phyloP scores from a whole-genome alignment of 1,140 invertebrate species.

The Parasteatoda tepidariorum region DNA sequence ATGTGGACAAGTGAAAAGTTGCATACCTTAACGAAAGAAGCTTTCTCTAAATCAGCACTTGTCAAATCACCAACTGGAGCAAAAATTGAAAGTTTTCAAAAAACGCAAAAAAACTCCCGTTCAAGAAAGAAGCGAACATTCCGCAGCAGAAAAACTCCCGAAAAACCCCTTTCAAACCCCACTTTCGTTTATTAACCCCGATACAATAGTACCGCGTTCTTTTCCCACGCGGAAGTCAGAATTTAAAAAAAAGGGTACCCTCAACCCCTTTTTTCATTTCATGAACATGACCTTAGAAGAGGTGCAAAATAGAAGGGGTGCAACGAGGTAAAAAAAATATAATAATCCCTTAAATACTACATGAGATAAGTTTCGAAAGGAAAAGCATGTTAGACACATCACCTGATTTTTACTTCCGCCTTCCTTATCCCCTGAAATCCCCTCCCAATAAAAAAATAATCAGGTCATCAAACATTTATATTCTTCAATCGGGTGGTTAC shows the following conservation, averaged over 20 bases:
- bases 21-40: too few relatives aligned
- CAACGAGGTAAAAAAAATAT: neutral
- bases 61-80: neutral
- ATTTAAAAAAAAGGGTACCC: neutral
- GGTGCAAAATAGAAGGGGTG: neutral
- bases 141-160: neutral
- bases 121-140: neutral
- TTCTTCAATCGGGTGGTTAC: neutral
- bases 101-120: too few relatives aligned
- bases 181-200: neutral
- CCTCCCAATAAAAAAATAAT: neutral
- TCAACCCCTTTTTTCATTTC: conserved; percentile 18
- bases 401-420: conserved; percentile 51
- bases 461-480: conserved; percentile 27
- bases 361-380: neutral
- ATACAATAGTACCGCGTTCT: conserved; percentile 25
- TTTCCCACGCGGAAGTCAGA: conserved; percentile 50
- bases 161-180: neutral
- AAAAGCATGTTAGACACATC: conserved; percentile 39
- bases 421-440: neutral
- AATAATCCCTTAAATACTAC: neutral
- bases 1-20: too few relatives aligned
- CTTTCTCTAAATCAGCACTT: too few relatives aligned
- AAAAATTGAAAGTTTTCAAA: neutral
- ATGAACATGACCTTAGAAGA: conserved; percentile 47